Conservation (phyloP, 2,888 invertebrate genomes). For the Cataglyphis cursor region DNA sequence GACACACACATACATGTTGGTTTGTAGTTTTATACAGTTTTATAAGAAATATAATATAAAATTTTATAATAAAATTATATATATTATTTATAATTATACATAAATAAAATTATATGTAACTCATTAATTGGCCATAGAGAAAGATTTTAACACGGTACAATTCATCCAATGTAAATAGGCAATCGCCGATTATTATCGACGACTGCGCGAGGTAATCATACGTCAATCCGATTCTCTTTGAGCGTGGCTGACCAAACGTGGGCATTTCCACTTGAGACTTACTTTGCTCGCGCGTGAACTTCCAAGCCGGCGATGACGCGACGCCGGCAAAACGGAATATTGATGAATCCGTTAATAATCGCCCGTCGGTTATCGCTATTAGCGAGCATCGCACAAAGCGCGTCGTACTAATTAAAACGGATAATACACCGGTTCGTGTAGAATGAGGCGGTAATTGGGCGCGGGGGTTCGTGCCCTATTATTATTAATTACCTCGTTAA, state of each 20-base stretch:
- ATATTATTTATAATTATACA: no score
- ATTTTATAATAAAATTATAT: no score
- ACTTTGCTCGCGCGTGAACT: conserved; percentile 57
- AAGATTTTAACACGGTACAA: background rate
- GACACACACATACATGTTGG: background rate
- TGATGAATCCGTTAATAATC: conserved; percentile 63
- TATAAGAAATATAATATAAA: no score
- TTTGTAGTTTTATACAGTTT: background rate
- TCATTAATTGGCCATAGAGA: background rate
- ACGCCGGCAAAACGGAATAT: conserved; percentile 62
- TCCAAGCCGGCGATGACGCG: conserved; percentile 51
- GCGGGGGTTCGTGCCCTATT: conserved; percentile 51
- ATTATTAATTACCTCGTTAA: conserved; percentile 65
- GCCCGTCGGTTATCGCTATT: conserved; percentile 56
- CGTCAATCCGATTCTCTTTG: conserved; percentile 61
- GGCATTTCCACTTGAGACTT: conserved; percentile 66
- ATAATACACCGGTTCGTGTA: conserved; percentile 41
- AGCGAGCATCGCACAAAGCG: conserved; percentile 63
- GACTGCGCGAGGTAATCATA: conserved; percentile 31
- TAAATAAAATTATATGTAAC: no score
- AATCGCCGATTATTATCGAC: background rate
- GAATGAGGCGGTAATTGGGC: conserved; percentile 52
- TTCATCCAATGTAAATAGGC: background rate
- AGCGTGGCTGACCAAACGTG: conserved; percentile 48
- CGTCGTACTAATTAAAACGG: conserved; percentile 59